Conservation (phyloP, 2,797 vertebrate species). For the Erethizon dorsatum region DNA sequence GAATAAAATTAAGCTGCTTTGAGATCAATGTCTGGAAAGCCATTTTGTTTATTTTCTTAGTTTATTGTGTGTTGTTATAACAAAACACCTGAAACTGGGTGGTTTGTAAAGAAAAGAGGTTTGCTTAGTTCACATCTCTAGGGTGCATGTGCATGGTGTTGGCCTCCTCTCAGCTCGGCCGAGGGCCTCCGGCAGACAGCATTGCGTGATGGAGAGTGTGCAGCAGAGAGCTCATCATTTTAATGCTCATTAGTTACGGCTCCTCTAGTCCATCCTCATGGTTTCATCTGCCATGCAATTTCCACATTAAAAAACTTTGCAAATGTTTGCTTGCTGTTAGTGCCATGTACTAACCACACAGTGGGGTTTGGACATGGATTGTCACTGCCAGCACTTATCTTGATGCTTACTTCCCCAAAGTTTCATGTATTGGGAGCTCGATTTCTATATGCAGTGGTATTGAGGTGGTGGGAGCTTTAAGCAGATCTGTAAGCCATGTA, state of each 20-base stretch:
- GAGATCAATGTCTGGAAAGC: background rate
- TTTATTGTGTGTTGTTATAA: background rate
- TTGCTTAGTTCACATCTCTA: background rate
- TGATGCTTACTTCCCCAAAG: background rate
- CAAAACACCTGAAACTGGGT: background rate
- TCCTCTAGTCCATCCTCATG: background rate
- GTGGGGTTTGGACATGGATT: background rate
- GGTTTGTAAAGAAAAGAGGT: background rate
- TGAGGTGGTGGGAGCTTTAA: background rate
- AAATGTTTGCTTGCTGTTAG: background rate
- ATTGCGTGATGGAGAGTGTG: too few relatives aligned
- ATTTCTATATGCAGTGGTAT: background rate
- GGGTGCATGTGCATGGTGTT: background rate
- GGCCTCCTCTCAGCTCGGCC: background rate
- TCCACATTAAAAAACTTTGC: background rate
- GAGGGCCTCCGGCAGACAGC: too few relatives aligned
- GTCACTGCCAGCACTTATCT: too few relatives aligned
- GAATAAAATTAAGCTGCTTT: constrained; percentile 45
- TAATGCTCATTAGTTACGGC: background rate
- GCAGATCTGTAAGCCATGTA: background rate
- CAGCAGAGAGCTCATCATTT: background rate
- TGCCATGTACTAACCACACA: background rate
- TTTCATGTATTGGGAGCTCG: background rate
- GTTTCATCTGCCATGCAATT: background rate
- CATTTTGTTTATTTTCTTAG: background rate